Base-by-base conservation (phyloP, 2,797 vertebrate species). In the Allobates femoralis region DNA sequence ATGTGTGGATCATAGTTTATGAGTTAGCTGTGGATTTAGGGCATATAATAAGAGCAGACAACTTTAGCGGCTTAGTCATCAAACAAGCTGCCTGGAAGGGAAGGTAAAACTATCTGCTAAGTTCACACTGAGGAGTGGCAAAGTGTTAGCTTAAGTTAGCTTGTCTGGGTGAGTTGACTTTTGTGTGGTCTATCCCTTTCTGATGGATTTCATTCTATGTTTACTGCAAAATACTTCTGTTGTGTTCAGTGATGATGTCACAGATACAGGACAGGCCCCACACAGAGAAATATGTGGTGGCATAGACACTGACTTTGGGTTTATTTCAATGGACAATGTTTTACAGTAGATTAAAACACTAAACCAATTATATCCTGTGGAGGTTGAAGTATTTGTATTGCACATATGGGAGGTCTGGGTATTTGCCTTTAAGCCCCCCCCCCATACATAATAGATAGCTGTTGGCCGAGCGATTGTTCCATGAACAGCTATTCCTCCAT, bases 31-130 rank as follows among this genome's bases (percentile, higher is more conserved):
- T 82, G 21, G 56, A 58, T 83, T 58, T 83, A 41, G 50, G 81
- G 66, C 51, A 56, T 51, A 69, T 11, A 69, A 28, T 28, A 73
- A 26, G 15, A 73, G 66, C 32, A 60, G 32, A 73, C 51, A 26
- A 71, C 51, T 37, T 56, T 69, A 81, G 79, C 18, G 37, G 64
- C 21, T 83, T 73, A 73, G 21, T 83, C 81, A 83, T 56, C 51
- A 30, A 71, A 53, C 50, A 56, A 71, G 62, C 11, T n/a, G 30
- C 60, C 32, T 37, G 66, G 28, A 58, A 82, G 66, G 50, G 23
- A 69, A 53, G 64, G 62, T 81, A 51, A 67, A 69, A 55, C 0
- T 3, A 32, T 69, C 37, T 81, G 50, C 7, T 82, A 53, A 56
- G 11, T 58, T 78, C 75, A 78, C 53, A 73, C 55, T 3, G 73